Conservation (phyloP, 2,113 vertebrate species). For the Aramus guarauna region DNA sequence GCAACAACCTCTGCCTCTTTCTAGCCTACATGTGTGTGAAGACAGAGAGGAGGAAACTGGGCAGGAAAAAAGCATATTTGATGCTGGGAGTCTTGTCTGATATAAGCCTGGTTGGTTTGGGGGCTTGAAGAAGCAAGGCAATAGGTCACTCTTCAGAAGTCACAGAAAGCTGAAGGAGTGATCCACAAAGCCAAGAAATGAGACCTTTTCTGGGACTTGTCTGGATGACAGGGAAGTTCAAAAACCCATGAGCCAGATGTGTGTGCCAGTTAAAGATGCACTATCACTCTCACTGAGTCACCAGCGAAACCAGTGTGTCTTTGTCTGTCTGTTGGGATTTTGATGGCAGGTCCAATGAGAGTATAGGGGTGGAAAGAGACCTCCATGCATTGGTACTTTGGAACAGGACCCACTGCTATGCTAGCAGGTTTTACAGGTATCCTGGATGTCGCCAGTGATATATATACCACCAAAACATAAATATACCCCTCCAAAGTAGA, state of each 20-base stretch:
- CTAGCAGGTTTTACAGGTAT: background rate
- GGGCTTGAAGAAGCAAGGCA: background rate
- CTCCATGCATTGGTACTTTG: fast-evolving
- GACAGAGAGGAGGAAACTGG: background rate
- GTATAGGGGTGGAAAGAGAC: background rate
- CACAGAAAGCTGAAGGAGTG: background rate
- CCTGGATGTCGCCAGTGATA: background rate
- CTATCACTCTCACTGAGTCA: background rate
- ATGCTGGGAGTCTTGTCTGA: background rate
- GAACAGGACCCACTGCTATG: background rate
- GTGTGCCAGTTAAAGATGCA: background rate
- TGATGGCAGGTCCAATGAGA: background rate
- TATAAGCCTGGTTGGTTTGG: background rate
- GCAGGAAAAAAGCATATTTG: background rate
- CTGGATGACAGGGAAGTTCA: background rate
- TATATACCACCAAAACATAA: background rate
- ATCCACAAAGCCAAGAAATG: background rate
- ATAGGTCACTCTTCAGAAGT: background rate
- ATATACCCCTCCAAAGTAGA: background rate
- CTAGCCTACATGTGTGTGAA: background rate
- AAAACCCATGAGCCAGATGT: background rate
- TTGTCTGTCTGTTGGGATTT: background rate
- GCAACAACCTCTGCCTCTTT: background rate
- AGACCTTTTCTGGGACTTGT: background rate
- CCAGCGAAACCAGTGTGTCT: background rate